Evolutionary conservation across 2,888 invertebrate genomes (phyloP).

Genomic region (Parochlus steinenii): DNA sequence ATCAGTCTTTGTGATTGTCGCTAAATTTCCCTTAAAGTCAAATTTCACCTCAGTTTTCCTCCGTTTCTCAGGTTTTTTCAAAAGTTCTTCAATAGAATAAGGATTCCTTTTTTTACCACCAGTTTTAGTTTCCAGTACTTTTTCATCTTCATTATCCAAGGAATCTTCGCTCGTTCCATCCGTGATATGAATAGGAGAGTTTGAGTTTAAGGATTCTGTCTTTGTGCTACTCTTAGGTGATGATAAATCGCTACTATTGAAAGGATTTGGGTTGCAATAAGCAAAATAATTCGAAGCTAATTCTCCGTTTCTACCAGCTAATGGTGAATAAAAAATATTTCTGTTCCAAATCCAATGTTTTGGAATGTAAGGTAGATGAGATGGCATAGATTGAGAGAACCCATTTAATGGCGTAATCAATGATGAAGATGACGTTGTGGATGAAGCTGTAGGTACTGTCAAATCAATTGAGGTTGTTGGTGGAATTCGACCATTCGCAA

Average conservation of each 20-base stretch:
- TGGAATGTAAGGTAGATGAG: conserved; percentile 17
- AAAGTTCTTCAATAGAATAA: conserved; percentile 71
- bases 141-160: conserved; percentile 30
- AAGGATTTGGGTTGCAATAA: conserved; percentile 3
- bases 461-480: conserved; percentile 8
- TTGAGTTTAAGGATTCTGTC: conserved; percentile 28
- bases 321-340: conserved; percentile 26
- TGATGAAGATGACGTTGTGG: not conserved
- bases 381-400: no score
- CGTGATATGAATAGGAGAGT: conserved; percentile 32
- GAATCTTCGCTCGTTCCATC: conserved; percentile 37
- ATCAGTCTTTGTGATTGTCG: conserved; percentile 13
- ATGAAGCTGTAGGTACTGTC: conserved; percentile 1
- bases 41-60: not conserved
- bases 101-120: conserved; percentile 50
- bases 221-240: conserved; percentile 19
- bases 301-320: conserved; percentile 20
- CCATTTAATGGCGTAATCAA: no score
- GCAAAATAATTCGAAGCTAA: conserved; percentile 12
- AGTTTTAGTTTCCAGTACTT: conserved; percentile 13
- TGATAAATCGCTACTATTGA: conserved; percentile 19
- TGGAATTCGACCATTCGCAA: conserved; percentile 3
- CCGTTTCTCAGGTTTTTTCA: conserved; percentile 60
- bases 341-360: conserved; percentile 33
- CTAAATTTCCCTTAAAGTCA: conserved; percentile 13